These are phyloP conservation scores for Mustelus asterias DNA, from an alignment of 2,113 vertebrate species.

Conservation along the genomic window DNA sequence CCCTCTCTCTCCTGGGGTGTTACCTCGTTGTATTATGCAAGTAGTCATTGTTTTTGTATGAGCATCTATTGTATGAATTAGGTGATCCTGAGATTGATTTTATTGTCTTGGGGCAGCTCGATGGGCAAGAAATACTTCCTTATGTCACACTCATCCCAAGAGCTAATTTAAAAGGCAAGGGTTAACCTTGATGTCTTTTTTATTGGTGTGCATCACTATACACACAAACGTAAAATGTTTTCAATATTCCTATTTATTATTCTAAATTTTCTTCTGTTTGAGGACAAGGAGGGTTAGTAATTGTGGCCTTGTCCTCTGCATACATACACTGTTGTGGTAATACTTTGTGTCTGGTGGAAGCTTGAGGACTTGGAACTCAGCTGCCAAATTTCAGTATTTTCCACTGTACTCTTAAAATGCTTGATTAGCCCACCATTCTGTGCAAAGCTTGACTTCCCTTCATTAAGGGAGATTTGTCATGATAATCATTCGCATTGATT, in stretches of 20 bases:
- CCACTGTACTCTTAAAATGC: background rate
- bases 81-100: background rate
- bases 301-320: background rate
- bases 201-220: background rate
- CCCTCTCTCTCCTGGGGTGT: background rate
- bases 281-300: background rate
- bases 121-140: background rate
- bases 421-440: background rate
- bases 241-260: background rate
- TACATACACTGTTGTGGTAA: background rate
- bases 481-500: background rate
- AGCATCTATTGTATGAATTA: background rate
- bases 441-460: background rate
- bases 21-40: background rate
- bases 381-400: background rate
- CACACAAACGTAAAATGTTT: background rate
- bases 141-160: background rate
- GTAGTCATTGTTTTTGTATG: background rate
- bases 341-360: background rate
- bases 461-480: background rate
- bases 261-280: background rate
- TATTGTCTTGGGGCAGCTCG: background rate
- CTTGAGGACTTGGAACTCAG: background rate
- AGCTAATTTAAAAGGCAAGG: background rate
- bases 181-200: background rate